Evolutionary conservation across 2,113 vertebrate genomes (phyloP).

Genomic region (Tragelaphus strepsiceros): DNA sequence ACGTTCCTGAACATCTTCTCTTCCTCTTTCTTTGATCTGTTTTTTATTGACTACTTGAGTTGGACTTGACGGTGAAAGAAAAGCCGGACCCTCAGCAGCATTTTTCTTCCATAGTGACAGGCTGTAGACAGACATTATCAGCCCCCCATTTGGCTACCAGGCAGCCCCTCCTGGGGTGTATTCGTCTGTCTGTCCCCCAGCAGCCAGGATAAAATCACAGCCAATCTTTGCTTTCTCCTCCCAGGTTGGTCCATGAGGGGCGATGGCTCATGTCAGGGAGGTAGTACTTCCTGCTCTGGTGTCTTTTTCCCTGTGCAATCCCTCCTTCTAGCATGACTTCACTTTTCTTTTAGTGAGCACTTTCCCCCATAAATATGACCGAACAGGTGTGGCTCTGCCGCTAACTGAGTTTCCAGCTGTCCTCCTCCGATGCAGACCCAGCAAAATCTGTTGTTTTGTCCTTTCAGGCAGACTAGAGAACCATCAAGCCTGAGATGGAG

Average conservation of each 20-base stretch:
- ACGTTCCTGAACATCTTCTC: not conserved
- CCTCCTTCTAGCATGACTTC: slow-evolving; percentile 79
- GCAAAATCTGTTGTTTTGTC: slow-evolving; percentile 86
- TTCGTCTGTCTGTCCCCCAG: slow-evolving; percentile 58
- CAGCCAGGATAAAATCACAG: slow-evolving; percentile 59
- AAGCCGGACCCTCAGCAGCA: not conserved
- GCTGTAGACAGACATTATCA: not conserved
- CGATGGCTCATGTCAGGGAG: slow-evolving; percentile 71
- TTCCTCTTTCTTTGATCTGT: not conserved
- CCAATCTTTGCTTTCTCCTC: slow-evolving; percentile 40
- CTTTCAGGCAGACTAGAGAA: slow-evolving; percentile 84
- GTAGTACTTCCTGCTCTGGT: slow-evolving; percentile 76
- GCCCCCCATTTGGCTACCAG: slow-evolving; percentile 28
- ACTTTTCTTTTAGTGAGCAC: slow-evolving; percentile 75
- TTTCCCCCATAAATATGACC: slow-evolving; percentile 82
- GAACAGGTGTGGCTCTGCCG: slow-evolving; percentile 86
- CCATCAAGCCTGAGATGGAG: slow-evolving; percentile 91
- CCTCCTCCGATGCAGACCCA: slow-evolving; percentile 78
- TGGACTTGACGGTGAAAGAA: not conserved
- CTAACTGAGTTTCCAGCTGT: slow-evolving; percentile 90
- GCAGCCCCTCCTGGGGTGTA: slow-evolving; percentile 18
- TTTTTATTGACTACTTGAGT: not conserved
- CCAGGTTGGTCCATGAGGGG: slow-evolving; percentile 61
- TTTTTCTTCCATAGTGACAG: not conserved
- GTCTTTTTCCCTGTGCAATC: slow-evolving; percentile 51